Evolutionary conservation across 2,888 invertebrate genomes (phyloP).

Genomic region (Tenthredo scrophulariae): DNA sequence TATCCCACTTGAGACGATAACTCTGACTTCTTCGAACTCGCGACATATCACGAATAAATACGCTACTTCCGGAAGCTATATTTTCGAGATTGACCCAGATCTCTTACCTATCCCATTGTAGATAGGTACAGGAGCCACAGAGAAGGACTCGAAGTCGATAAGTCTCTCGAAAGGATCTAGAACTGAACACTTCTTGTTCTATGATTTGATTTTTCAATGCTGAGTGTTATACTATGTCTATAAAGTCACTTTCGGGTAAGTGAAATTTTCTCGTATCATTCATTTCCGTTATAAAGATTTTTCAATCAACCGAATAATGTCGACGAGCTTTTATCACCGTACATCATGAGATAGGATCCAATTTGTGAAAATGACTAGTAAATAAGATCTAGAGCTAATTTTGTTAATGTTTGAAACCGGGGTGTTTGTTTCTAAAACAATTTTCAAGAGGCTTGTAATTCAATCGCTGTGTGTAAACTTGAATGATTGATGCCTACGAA

Average conservation of each 20-base stretch:
- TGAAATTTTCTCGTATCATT: not conserved
- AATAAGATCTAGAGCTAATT: not conserved
- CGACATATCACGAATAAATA: slow-evolving; percentile 44
- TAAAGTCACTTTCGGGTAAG: not conserved
- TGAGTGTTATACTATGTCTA: not conserved
- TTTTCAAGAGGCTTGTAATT: slow-evolving; percentile 24
- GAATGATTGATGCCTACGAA: slow-evolving; percentile 43
- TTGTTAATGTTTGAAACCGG: not conserved
- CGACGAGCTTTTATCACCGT: not conserved
- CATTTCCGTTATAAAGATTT: not conserved
- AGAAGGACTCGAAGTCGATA: slow-evolving; percentile 9
- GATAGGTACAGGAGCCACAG: not conserved
- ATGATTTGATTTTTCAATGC: not conserved
- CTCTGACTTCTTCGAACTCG: slow-evolving; percentile 43
- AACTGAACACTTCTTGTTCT: not conserved
- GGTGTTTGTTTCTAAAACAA: slow-evolving; percentile 11
- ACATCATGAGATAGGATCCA: not conserved
- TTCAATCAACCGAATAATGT: not conserved
- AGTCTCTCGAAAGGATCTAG: not conserved
- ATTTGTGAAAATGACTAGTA: not conserved
- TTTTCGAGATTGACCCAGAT: slow-evolving; percentile 48
- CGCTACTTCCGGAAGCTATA: slow-evolving; percentile 46
- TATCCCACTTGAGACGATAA: slow-evolving; percentile 33
- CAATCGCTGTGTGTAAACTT: slow-evolving; percentile 10
- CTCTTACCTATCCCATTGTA: slow-evolving; percentile 27